Base-by-base conservation (phyloP, 1,140 invertebrate species). In the Monochamus saltuarius region DNA sequence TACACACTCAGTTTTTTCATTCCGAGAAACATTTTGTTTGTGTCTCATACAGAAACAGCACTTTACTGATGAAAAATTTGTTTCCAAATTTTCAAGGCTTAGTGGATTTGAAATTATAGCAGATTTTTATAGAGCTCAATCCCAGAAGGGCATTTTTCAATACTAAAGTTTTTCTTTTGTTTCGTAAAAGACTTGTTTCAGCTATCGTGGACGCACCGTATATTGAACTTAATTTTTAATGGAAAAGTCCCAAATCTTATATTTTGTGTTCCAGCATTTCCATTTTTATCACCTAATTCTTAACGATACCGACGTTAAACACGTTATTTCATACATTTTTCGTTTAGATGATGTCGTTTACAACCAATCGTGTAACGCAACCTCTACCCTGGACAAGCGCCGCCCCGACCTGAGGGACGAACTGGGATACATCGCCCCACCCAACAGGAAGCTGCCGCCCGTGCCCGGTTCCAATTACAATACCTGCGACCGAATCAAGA, bases 391-490 rank as follows among this genome's bases (percentile, higher is more conserved):
- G 67, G 90, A 92, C 77, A 94, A 94, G 78, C 85, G 90, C 61
- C 83, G 88, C 34, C 89, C 89, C 1, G 90, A 92, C 62, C 80
- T 94, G 19, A 85, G 90, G 9, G 92, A 94, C 74, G 92, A 95
- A 77, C 82, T 95, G 6, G 92, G 92, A 29, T 95, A 95, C 78
- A 94, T 95, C 73, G 91, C 92, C 0, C 92, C 92, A 29, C 92
- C 92, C 36, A 95, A 95, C 76, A 83, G 92, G 60, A 94, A 95
- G 78, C 81, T 94, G 42, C 92, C 92, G 7, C 92, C 92, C 9
- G 92, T 95, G 2, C 92, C 92, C 38, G 92, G 92, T 56, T 92
- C 91, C 13, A 93, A 94, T 78, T 94, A 94, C 79, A 94, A 93
- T 77, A 95, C 92, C 22, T 94, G 92, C 78, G 92, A 94, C 82